These are phyloP conservation scores for Rotaria socialis DNA, from an alignment of 2,888 invertebrate species.

Conservation along the genomic window DNA sequence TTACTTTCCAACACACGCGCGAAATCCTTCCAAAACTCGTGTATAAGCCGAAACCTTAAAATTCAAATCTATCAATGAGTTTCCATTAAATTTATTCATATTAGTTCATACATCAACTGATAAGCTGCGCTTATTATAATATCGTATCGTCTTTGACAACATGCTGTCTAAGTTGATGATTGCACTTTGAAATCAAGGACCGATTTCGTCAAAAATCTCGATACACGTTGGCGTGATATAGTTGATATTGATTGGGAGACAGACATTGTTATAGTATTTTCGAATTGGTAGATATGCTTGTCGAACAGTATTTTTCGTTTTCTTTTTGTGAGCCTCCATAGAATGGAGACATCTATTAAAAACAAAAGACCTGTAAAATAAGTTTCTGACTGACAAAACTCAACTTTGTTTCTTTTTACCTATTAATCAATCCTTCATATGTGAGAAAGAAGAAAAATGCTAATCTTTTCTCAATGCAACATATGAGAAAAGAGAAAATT, in stretches of 20 bases:
- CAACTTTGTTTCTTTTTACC: too few species aligned
- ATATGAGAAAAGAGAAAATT: neutral
- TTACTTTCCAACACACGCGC: constrained; percentile 7
- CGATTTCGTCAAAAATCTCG: too few species aligned
- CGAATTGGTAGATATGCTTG: neutral
- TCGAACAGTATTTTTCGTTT: neutral
- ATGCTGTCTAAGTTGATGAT: neutral
- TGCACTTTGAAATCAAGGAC: too few species aligned
- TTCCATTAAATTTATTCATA: too few species aligned
- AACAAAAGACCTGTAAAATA: neutral
- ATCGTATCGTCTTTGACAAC: neutral
- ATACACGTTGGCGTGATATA: too few species aligned
- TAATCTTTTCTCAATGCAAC: neutral
- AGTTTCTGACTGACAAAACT: too few species aligned
- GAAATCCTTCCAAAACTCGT: neutral
- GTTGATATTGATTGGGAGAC: too few species aligned
- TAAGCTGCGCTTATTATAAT: neutral
- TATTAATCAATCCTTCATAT: neutral
- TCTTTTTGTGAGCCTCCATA: neutral
- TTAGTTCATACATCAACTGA: neutral
- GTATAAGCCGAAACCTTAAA: neutral
- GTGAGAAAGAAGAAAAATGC: neutral
- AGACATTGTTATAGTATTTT: neutral
- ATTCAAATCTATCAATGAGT: neutral
- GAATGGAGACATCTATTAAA: neutral